Evolutionary conservation across 2,888 invertebrate species (phyloP), one percentile per base, ranked within the genome.

Genomic region (Caenorhabditis angaria): DNA sequence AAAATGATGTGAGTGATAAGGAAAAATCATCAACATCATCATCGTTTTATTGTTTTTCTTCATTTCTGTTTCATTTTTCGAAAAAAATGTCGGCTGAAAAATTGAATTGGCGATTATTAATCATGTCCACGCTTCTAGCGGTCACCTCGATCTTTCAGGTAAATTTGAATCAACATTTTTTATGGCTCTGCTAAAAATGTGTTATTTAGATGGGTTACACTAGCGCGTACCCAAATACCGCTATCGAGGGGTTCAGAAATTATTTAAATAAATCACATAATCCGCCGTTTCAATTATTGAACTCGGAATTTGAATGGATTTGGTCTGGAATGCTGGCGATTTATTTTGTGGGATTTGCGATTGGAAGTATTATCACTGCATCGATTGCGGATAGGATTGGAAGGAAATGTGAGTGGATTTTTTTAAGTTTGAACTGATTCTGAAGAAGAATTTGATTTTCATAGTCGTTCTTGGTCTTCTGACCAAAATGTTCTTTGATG

Each of bases 141-240:
- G 48, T 72, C 1, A 72, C 72, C 14, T 63, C 72, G 18, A 72
- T 72, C 0, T 72, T 72, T 41, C 72, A 72, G 61, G 72, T 72
- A 51, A 35, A 2, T 18, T 18, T 20, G 24, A 25, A 53, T 53
- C 6, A n/a, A 14, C 20, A 24, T 6, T 8, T 10, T 53, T n/a
- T n/a, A n/a, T n/a, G n/a, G n/a, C n/a, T n/a, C n/a, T n/a, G n/a
- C n/a, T 35, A 6, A 35, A 5, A 48, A 48, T 5, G n/a, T 48
- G 5, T 54, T n/a, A 53, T 66, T 48, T 60, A 83, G 83, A 82
- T 82, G 82, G 84, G 84, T 2, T 84, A 83, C 63, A 75, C 80
- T 20, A 82, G 78, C 47, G 81, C 83, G 8, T 84, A 83, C 55
- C 80, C 81, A 0, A 84, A 84, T 60, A 84, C 84, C 12, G 80